Base-by-base conservation (phyloP, 2,113 vertebrate genomes). In the Tor tambroides region DNA sequence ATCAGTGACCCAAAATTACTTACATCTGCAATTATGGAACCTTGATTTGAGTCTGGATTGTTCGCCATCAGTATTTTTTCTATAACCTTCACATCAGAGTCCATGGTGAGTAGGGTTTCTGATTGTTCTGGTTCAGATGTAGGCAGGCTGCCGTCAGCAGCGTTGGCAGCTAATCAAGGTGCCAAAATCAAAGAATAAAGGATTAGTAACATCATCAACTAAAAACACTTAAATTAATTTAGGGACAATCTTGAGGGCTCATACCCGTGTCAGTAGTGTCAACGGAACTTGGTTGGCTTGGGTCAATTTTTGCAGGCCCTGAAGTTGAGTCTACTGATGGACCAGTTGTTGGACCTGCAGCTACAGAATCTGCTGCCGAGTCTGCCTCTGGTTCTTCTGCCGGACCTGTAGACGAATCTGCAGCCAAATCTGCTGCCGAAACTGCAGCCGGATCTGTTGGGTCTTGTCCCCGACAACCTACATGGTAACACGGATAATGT, bases 101-200 rank as follows among this genome's bases (percentile, higher is more conserved):
- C 7, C 2, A 0, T 41, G 10, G 2, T 12, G 10, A 10, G 1
- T 3, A 12, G 35, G 41, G 9, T 46, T 12, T 12, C 11, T 12
- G 2, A 14, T 49, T 14, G 10, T 21, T 0, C 3, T 71, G 30
- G 3, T 71, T 0, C 0, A 38, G 21, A n/a, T n/a, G 4, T 12
- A 14, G 5, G 2, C 35, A 23, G 9, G 21, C 1, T n/a, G 35
- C 1, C 0, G 2, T 5, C 21, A 43, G 21, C 1, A 21, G 2
- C 0, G 5, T 3, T n/a, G 69, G n/a, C n/a, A n/a, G n/a, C 10
- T 41, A 9, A 23, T 43, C 1, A 6, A 71, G 17, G 3, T 71
- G 0, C 19, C 10, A 71, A 71, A 21, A 71, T 9, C 23, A 67
- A 32, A 21, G 67, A 38, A 38, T 38, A 8, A 71, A 21, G 67